A percentile compares a stretch with the other conserved stretches of the same genome.
Evolutionary conservation across 1,140 invertebrate genomes (phyloP).

Genomic region (Euwallacea similis): DNA sequence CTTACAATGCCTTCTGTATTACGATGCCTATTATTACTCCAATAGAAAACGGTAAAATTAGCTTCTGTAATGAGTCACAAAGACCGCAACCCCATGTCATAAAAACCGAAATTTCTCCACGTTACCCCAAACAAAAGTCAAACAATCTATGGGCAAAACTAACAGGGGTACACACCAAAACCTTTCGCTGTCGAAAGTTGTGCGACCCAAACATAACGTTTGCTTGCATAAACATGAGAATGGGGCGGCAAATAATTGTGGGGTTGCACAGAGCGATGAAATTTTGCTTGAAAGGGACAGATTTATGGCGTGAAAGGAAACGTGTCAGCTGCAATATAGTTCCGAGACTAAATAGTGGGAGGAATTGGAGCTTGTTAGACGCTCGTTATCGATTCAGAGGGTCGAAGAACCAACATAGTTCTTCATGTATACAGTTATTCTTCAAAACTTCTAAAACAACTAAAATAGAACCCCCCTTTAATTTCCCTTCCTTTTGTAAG

Average conservation of each 20-base stretch:
- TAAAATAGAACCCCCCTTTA: too few species aligned
- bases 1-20: too few species aligned
- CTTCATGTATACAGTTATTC: too few species aligned
- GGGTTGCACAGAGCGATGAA: slow-evolving; percentile 16
- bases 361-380: slow-evolving; percentile 15
- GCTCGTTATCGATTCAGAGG: slow-evolving; percentile 11
- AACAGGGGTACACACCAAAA: too few species aligned
- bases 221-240: slow-evolving; percentile 35
- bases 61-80: neutral
- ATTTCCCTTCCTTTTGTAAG: neutral
- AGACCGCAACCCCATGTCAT: neutral
- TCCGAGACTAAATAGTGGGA: slow-evolving; percentile 20
- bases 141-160: too few species aligned
- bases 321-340: slow-evolving; percentile 27
- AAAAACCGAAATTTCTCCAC: too few species aligned
- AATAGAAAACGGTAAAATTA: too few species aligned
- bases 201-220: slow-evolving; percentile 8
- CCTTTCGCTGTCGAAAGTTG: too few species aligned
- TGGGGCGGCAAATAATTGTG: slow-evolving; percentile 19
- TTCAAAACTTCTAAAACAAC: too few species aligned
- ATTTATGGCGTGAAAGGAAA: slow-evolving; percentile 33
- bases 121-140: too few species aligned
- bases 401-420: neutral
- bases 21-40: too few species aligned
- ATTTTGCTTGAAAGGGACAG: slow-evolving; percentile 33